Evolutionary conservation across 1,140 invertebrate species (phyloP).

Genomic region (Spodoptera frugiperda): DNA sequence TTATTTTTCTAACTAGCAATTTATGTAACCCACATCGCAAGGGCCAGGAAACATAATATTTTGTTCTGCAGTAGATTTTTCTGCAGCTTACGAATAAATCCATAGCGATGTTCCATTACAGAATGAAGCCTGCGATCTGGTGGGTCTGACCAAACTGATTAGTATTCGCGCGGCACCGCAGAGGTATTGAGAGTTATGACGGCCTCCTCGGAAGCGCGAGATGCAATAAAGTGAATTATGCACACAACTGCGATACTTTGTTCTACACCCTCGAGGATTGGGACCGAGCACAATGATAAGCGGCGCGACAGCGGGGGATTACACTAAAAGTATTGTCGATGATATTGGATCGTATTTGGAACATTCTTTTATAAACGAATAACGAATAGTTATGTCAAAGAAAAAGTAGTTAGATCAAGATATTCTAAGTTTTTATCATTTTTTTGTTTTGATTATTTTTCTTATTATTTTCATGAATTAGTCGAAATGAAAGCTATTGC

Average conservation of each 20-base stretch:
- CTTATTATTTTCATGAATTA: too few relatives aligned
- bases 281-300: conserved; percentile 36
- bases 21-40: not conserved
- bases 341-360: too few relatives aligned
- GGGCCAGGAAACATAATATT: too few relatives aligned
- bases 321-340: too few relatives aligned
- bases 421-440: too few relatives aligned
- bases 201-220: conserved; percentile 48
- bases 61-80: too few relatives aligned
- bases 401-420: too few relatives aligned
- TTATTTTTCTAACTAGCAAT: too few relatives aligned
- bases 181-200: conserved; percentile 67
- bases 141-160: conserved; percentile 23
- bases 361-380: too few relatives aligned
- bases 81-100: conserved; percentile 5
- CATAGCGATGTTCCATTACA: conserved; percentile 11
- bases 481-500: too few relatives aligned
- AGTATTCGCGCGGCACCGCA: conserved; percentile 22
- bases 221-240: conserved; percentile 82
- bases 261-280: conserved; percentile 64
- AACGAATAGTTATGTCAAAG: too few relatives aligned
- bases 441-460: too few relatives aligned
- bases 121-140: conserved; percentile 6
- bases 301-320: conserved; percentile 34
- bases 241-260: conserved; percentile 81